Percentiles rank a stretch among this genome's conserved stretches.
phyloP scores from a whole-genome alignment of 2,797 vertebrate genomes.

The Sarcophilus harrisii region DNA sequence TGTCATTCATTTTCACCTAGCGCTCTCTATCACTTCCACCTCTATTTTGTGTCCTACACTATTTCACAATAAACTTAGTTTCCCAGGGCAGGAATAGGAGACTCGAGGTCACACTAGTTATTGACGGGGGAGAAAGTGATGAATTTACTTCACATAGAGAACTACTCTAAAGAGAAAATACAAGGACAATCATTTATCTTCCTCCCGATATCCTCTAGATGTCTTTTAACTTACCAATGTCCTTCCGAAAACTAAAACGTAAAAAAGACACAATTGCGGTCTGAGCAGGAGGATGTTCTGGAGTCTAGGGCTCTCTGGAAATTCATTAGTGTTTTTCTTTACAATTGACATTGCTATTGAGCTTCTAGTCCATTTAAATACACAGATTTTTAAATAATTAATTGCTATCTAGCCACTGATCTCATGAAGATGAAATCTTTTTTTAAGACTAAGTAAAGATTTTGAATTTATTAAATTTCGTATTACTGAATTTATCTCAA shows the following conservation, averaged over 20 bases:
- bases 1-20: neutral
- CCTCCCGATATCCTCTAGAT: neutral
- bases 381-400: neutral
- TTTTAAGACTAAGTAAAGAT: neutral
- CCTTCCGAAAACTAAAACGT: neutral
- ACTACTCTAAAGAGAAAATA: neutral
- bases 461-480: neutral
- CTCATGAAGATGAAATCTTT: neutral
- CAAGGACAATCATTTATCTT: neutral
- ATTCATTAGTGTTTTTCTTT: neutral
- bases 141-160: neutral
- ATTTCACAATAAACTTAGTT: neutral
- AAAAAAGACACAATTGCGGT: neutral
- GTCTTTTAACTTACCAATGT: neutral
- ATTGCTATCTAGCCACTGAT: neutral
- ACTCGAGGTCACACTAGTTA: neutral
- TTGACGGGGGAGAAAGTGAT: neutral
- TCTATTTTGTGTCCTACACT: neutral
- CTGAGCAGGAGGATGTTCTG: neutral
- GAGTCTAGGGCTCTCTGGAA: neutral
- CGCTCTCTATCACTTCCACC: neutral
- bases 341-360: neutral
- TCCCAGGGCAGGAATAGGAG: neutral
- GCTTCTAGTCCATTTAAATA: neutral
- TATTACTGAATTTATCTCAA: neutral